These are phyloP conservation scores for Drosophila mimica DNA, from an alignment of 2,888 invertebrate species.

Conservation along the genomic window DNA sequence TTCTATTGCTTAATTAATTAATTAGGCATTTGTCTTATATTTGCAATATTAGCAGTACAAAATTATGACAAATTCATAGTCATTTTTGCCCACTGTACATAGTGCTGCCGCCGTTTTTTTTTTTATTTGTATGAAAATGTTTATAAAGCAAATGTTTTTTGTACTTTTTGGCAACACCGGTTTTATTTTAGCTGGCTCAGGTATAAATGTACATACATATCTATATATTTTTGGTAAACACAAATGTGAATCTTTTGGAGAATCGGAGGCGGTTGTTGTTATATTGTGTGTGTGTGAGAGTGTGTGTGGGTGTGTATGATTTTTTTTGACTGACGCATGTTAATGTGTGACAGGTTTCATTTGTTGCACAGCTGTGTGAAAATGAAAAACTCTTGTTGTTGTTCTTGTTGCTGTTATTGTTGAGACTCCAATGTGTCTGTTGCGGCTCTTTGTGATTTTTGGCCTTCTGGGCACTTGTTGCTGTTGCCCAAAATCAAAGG, in stretches of 20 bases:
- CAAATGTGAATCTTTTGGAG: slow-evolving; percentile 42
- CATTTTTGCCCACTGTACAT: slow-evolving; percentile 33
- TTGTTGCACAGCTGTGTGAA: slow-evolving; percentile 65
- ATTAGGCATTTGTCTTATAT: neutral
- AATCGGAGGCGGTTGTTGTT: slow-evolving; percentile 18
- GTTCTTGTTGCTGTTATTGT: slow-evolving; percentile 7
- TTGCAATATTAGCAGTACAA: neutral
- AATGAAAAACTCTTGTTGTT: slow-evolving; percentile 17
- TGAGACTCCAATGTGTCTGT: slow-evolving; percentile 40
- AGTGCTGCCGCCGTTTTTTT: slow-evolving; percentile 35
- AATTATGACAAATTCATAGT: neutral
- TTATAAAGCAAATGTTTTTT: slow-evolving; percentile 30
- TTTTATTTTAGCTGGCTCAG: slow-evolving; percentile 39
- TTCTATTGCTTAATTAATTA: neutral
- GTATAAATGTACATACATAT: neutral
- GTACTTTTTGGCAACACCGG: slow-evolving; percentile 60
- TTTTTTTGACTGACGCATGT: slow-evolving; percentile 43
- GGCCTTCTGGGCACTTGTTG: slow-evolving; percentile 63
- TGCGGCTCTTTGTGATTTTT: slow-evolving; percentile 1
- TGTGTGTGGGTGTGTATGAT: slow-evolving; percentile 30
- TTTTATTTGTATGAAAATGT: slow-evolving; percentile 32
- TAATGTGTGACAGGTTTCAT: slow-evolving; percentile 69
- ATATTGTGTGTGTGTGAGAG: slow-evolving; percentile 17
- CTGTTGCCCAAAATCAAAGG: slow-evolving; percentile 15
- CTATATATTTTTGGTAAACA: slow-evolving; percentile 26